These are phyloP conservation scores for Leptodactylus fallax DNA, from an alignment of 2,797 vertebrate genomes.

Conservation along the genomic window DNA sequence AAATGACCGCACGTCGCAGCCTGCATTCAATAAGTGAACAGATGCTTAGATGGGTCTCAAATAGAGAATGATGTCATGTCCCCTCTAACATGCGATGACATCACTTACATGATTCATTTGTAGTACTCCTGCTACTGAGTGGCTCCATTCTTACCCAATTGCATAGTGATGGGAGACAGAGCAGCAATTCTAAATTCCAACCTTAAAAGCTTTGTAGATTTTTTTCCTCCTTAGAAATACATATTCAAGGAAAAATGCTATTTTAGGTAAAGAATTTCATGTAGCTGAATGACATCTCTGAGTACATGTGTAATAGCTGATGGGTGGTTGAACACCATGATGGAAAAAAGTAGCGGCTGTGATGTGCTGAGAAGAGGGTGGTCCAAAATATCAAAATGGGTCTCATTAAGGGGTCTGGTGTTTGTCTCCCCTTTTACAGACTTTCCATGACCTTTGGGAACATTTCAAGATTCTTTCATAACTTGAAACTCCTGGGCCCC, in stretches of 20 bases:
- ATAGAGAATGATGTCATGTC: constrained; percentile 15
- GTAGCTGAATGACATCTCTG: neutral
- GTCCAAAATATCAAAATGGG: neutral
- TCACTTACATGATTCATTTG: neutral
- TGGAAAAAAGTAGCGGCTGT: neutral
- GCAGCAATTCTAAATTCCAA: too few species aligned
- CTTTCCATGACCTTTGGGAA: neutral
- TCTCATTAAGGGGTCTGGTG: neutral
- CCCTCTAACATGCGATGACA: neutral
- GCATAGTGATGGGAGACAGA: constrained; percentile 3
- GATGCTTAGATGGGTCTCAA: constrained; percentile 4
- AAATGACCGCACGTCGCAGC: neutral
- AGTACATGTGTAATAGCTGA: neutral
- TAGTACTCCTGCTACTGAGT: neutral
- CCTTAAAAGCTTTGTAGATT: neutral
- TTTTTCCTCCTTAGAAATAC: neutral
- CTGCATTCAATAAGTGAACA: neutral
- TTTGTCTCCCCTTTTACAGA: neutral
- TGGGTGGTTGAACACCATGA: too few species aligned
- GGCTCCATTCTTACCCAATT: constrained; percentile 7
- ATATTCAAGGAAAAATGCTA: neutral
- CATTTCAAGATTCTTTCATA: too few species aligned
- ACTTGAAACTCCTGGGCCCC: too few species aligned
- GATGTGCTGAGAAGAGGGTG: neutral
- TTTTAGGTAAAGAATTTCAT: neutral